Evolutionary conservation across 2,113 vertebrate species (phyloP), one percentile per base, ranked within the genome.

Genomic region (Nesogale talazaci): DNA sequence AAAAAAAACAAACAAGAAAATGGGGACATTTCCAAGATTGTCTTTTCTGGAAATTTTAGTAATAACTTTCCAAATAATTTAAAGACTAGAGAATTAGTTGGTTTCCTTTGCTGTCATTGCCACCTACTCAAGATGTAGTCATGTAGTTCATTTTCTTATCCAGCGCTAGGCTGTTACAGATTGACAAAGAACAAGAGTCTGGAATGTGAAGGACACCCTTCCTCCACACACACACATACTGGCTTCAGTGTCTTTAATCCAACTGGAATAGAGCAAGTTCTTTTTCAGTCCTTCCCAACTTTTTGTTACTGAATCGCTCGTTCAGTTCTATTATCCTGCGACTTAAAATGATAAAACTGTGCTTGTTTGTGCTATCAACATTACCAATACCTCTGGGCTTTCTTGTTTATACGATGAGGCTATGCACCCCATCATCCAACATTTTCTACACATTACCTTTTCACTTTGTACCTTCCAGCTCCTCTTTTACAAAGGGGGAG

Each of bases 61-160:
- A 9, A 23, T 29, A 59, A 89, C 22, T 65, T 87, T 67, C 40
- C 56, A 74, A 56, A 65, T 89, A 34, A 46, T 56, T 76, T 65
- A 84, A 77, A 85, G 83, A 20, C 31, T 87, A n/a, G 79, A 92
- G 40, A 89, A 38, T 46, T 69, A 14, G 36, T 27, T 85, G 57
- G 1, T 52, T 89, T 40, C 22, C 77, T 72, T 88, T 74, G 67
- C 59, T 42, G 40, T 9, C 61, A 81, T 10, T 90, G 22, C 56
- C 75, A 14, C n/a, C 59, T 17, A 27, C 22, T 25, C 52, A 36
- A 27, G 5, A 15, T 31, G 19, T 59, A 6, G 31, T 46, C 65
- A 27, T 42, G 38, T 29, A 17, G 22, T 52, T 52, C 5, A 52
- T 52, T 52, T 52, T 52, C 46, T 52, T 52, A 52, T 52, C 46